Evolutionary conservation across 1,140 invertebrate species (phyloP).

Genomic region (Zaprionus tsacasi): DNA sequence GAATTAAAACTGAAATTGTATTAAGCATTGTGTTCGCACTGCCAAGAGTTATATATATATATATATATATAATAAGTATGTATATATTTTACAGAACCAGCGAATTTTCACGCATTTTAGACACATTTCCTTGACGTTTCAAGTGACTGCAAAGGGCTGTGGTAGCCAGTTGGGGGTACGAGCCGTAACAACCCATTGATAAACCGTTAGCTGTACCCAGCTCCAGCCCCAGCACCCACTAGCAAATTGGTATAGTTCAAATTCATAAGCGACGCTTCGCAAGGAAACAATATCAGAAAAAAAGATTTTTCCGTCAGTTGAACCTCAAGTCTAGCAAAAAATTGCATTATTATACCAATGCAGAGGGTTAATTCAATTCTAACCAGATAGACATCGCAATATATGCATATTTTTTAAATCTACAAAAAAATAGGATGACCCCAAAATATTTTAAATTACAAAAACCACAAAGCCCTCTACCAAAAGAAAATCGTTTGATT

Average conservation of each 20-base stretch:
- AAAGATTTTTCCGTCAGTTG: constrained; percentile 3
- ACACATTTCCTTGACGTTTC: constrained; percentile 31
- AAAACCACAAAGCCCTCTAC: no score
- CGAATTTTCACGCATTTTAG: constrained; percentile 60
- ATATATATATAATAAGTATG: constrained; percentile 32
- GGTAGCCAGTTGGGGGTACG: background rate
- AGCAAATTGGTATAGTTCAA: constrained; percentile 34
- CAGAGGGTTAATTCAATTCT: no score
- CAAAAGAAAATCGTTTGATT: no score
- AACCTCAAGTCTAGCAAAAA: background rate
- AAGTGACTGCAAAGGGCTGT: constrained; percentile 35
- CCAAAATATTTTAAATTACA: no score
- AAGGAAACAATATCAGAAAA: constrained; percentile 31
- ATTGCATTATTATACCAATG: no score
- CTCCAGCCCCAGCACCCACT: background rate
- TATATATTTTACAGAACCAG: constrained; percentile 39
- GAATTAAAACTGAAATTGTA: constrained; percentile 58
- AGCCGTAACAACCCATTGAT: constrained; percentile 25
- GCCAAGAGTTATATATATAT: constrained; percentile 11
- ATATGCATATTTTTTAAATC: no score
- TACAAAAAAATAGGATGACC: no score
- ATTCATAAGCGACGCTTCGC: constrained; percentile 29
- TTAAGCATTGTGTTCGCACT: constrained; percentile 60
- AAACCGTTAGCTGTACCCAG: constrained; percentile 14
- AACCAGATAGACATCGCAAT: no score